phyloP scores from a whole-genome alignment of 2,888 invertebrate species.

The Boloria selene region DNA sequence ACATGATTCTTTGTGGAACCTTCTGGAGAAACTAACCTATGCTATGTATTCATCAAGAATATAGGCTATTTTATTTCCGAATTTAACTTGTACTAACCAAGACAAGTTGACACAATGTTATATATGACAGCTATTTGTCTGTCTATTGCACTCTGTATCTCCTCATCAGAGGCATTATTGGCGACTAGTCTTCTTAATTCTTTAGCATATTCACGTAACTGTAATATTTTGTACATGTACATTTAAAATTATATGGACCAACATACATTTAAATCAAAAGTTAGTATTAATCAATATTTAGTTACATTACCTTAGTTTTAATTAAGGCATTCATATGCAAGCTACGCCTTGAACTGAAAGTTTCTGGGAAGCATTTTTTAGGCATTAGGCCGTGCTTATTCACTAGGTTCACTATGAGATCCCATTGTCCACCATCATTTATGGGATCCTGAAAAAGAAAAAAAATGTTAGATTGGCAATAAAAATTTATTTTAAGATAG shows the following conservation, averaged over 20 bases:
- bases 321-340: slow-evolving; percentile 89
- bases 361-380: slow-evolving; percentile 93
- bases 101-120: slow-evolving; percentile 91
- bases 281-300: neutral
- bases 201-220: slow-evolving; percentile 92
- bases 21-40: no score
- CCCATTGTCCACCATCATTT: slow-evolving; percentile 95
- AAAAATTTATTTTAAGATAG: neutral
- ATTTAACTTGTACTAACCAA: slow-evolving; percentile 75
- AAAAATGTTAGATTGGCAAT: neutral
- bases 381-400: slow-evolving; percentile 94
- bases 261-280: no score
- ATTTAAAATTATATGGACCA: neutral
- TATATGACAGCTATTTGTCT: slow-evolving; percentile 89
- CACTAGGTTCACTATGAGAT: slow-evolving; percentile 93
- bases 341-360: slow-evolving; percentile 89
- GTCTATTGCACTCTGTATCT: slow-evolving; percentile 84
- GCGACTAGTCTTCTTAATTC: slow-evolving; percentile 85
- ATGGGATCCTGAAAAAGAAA: slow-evolving; percentile 85
- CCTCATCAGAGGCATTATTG: slow-evolving; percentile 83
- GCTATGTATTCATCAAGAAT: neutral
- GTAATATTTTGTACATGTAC: slow-evolving; percentile 43
- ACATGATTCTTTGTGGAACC: no score
- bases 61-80: neutral
- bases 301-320: slow-evolving; percentile 87